These are phyloP conservation scores for Uromys caudimaculatus DNA, from an alignment of 2,797 vertebrate species.

Conservation along the genomic window DNA sequence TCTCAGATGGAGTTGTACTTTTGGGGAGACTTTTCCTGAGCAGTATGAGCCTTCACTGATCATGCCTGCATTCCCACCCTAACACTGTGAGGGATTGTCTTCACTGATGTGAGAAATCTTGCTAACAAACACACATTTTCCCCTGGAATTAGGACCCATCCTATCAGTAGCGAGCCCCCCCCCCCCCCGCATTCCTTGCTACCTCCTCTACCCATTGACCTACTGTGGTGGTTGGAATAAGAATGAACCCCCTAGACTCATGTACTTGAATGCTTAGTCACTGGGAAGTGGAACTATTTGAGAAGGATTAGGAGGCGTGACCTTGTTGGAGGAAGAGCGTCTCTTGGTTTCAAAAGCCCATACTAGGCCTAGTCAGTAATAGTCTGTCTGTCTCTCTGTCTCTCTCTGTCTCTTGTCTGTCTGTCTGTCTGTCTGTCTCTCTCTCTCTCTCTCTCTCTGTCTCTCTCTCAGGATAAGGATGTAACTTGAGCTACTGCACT, in stretches of 20 bases:
- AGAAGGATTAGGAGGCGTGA: no score
- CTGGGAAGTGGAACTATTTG: not conserved
- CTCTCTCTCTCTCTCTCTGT: not conserved
- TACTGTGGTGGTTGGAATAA: not conserved
- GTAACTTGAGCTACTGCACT: no score
- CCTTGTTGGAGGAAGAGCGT: not conserved
- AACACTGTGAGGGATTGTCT: not conserved
- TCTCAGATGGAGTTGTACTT: not conserved
- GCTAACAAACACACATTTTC: not conserved
- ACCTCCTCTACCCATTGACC: not conserved
- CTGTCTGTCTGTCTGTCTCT: no score
- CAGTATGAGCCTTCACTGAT: no score
- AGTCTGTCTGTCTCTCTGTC: no score
- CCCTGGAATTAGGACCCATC: not conserved
- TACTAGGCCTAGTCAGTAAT: not conserved
- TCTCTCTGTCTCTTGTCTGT: not conserved
- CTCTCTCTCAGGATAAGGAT: no score
- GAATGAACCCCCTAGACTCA: not conserved
- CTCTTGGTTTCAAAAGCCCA: not conserved
- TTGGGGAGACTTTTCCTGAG: not conserved
- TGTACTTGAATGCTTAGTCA: not conserved
- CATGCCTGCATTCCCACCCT: rapidly evolving
- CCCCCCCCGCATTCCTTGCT: not conserved
- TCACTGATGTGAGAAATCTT: not conserved
- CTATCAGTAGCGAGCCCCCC: not conserved